phyloP scores from a whole-genome alignment of 2,888 invertebrate species.

The Carterocephalus palaemon region DNA sequence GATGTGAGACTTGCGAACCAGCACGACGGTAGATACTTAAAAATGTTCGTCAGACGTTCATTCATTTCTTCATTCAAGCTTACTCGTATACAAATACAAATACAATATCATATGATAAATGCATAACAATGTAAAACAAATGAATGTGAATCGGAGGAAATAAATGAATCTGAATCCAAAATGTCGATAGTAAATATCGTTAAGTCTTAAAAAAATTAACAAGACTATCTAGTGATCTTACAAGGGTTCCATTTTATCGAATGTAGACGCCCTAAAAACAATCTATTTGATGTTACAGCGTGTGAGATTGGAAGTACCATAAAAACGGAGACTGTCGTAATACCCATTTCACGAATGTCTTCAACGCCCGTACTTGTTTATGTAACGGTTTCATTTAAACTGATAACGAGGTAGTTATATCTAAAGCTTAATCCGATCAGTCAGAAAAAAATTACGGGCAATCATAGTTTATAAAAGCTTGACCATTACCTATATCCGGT shows the following conservation, averaged over 20 bases:
- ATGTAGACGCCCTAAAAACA: constrained; percentile 11
- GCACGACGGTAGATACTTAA: no score
- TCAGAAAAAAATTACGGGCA: constrained; percentile 5
- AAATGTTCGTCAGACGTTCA: no score
- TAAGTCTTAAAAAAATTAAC: neutral
- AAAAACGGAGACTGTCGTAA: constrained; percentile 24
- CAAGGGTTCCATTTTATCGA: neutral
- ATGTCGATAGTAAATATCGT: no score
- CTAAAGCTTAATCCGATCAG: constrained; percentile 1
- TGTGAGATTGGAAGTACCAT: constrained; percentile 23
- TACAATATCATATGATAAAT: no score
- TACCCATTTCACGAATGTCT: constrained; percentile 23
- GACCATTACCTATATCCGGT: constrained; percentile 5
- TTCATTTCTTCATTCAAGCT: no score
- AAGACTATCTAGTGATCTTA: neutral
- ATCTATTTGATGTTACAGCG: constrained; percentile 17
- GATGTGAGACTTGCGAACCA: no score
- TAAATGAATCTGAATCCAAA: no score
- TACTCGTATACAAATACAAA: no score
- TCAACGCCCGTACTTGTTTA: constrained; percentile 26
- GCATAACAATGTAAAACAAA: no score
- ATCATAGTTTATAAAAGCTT: constrained; percentile 9
- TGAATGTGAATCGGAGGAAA: no score
- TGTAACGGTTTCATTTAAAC: constrained; percentile 27
- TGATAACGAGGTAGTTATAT: constrained; percentile 13